Conservation (phyloP, 1,140 invertebrate genomes). For the Drosophila watanabei region DNA sequence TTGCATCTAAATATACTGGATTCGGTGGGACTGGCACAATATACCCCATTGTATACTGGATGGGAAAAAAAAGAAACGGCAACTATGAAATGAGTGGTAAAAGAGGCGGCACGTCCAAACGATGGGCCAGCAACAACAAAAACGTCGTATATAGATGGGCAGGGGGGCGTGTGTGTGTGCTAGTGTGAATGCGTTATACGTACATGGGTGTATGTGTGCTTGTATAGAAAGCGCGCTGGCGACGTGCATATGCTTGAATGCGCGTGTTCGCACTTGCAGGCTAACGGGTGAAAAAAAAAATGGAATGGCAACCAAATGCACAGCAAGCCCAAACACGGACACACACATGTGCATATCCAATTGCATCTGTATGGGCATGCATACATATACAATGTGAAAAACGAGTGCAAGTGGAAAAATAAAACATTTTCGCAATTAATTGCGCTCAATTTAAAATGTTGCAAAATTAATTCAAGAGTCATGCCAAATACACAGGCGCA, state of each 20-base stretch:
- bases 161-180: conserved; percentile 17
- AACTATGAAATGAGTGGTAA: conserved; percentile 69
- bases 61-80: conserved; percentile 41
- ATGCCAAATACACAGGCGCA: conserved; percentile 84
- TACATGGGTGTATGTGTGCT: neutral
- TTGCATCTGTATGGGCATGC: conserved; percentile 8
- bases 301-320: conserved; percentile 65
- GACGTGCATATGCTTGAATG: conserved; percentile 82
- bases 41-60: conserved; percentile 15
- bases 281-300: conserved; percentile 53
- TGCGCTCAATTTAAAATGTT: conserved; percentile 86
- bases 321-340: conserved; percentile 65
- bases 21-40: neutral
- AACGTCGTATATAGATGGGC: conserved; percentile 50
- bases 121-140: conserved; percentile 62
- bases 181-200: conserved; percentile 20
- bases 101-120: conserved; percentile 75
- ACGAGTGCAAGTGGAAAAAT: conserved; percentile 83
- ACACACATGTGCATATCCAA: conserved; percentile 34
- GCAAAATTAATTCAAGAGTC: conserved; percentile 85
- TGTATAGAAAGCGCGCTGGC: conserved; percentile 51
- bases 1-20: neutral
- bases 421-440: conserved; percentile 85
- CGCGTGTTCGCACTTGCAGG: conserved; percentile 81
- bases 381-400: conserved; percentile 40